Percentiles rank a stretch among this genome's conserved stretches.
These are phyloP conservation scores for Zoanthus solanderi DNA, from an alignment of 92 coral and sea anemone species.

Conservation along the genomic window DNA sequence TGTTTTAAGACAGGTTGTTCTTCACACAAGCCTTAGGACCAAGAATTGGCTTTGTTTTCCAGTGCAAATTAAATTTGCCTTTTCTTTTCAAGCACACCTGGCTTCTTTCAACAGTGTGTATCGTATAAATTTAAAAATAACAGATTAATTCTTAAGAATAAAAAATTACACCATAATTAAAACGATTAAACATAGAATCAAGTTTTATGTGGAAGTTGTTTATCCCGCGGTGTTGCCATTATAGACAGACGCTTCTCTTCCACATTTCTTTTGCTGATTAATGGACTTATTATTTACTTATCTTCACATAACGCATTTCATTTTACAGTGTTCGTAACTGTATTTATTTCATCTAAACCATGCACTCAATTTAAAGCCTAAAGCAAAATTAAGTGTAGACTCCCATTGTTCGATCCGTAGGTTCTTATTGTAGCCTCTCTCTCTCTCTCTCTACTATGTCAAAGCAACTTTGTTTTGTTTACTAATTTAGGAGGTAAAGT, in stretches of 20 bases:
- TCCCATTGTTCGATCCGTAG: slow-evolving; percentile 8
- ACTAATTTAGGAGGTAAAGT: not conserved
- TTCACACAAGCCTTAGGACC: not conserved
- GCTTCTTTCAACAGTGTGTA: slow-evolving; percentile 5
- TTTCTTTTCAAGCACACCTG: slow-evolving; percentile 30
- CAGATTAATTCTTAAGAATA: not conserved
- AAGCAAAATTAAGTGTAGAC: not conserved
- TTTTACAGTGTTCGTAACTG: not conserved
- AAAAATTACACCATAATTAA: not conserved
- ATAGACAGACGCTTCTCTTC: slow-evolving; percentile 21
- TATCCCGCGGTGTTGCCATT: slow-evolving; percentile 20
- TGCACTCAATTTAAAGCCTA: not conserved
- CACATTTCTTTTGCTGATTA: not conserved
- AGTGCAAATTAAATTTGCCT: not conserved
- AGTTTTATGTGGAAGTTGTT: not conserved
- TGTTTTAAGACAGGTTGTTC: slow-evolving; percentile 18
- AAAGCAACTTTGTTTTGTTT: slow-evolving; percentile 11
- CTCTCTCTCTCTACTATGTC: not conserved
- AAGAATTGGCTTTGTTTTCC: slow-evolving; percentile 7
- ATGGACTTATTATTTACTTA: not conserved
- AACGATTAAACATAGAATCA: not conserved
- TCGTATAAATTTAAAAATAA: not conserved
- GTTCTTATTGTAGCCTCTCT: not conserved
- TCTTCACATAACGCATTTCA: not conserved
- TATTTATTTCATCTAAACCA: not conserved